Percentiles rank a stretch among this genome's conserved stretches.
phyloP scores from a whole-genome alignment of 2,797 vertebrate genomes.

The Paguma larvata region DNA sequence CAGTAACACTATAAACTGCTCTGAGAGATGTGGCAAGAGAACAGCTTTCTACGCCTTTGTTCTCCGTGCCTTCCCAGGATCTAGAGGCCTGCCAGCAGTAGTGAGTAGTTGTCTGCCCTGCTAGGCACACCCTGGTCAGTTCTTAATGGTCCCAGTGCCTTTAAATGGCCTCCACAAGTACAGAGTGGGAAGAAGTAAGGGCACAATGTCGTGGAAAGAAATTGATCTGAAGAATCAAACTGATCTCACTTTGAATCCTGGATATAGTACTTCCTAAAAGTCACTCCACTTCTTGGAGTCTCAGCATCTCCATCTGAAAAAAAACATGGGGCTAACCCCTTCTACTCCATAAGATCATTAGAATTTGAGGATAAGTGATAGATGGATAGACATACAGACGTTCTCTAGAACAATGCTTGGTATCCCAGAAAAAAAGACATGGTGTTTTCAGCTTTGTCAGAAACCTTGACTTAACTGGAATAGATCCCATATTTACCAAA shows the following conservation, averaged over 20 bases:
- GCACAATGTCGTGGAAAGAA: not conserved
- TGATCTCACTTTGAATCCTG: not conserved
- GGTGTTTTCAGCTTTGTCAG: constrained; percentile 41
- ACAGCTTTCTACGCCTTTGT: not conserved
- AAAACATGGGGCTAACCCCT: not conserved
- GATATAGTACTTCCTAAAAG: constrained; percentile 30
- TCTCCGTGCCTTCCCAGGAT: not conserved
- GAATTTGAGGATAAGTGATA: not conserved
- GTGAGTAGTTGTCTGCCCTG: not conserved
- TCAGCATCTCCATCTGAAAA: not conserved
- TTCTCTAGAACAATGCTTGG: constrained; percentile 33
- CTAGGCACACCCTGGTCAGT: not conserved
- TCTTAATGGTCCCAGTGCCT: not conserved
- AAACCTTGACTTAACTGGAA: constrained; percentile 64
- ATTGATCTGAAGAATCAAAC: not conserved
- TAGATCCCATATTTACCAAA: constrained; percentile 49
- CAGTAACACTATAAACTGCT: not conserved
- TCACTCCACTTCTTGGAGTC: not conserved
- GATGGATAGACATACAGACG: not conserved
- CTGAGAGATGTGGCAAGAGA: not conserved
- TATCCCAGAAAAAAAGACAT: not conserved
- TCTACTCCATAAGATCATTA: not conserved
- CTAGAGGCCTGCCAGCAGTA: not conserved
- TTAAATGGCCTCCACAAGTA: not conserved
- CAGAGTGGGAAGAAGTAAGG: not conserved